Evolutionary conservation across 1,140 invertebrate species (phyloP).

Genomic region (Bombus huntii): DNA sequence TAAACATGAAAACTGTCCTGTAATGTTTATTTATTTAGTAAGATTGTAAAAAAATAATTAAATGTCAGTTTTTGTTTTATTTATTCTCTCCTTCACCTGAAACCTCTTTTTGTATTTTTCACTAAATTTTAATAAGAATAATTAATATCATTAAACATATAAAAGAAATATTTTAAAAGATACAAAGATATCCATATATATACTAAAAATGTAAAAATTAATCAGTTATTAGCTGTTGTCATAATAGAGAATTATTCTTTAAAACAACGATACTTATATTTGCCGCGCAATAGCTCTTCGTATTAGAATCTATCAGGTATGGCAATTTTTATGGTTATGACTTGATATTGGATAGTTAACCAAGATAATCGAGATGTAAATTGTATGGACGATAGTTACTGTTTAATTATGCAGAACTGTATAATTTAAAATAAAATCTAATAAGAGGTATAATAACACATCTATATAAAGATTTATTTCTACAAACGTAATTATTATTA

Average conservation of each 20-base stretch:
- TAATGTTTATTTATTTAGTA: not conserved
- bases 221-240: not conserved
- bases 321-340: not conserved
- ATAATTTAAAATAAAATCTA: too few species aligned
- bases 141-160: not conserved
- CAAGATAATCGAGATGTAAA: not conserved
- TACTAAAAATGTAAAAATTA: too few species aligned
- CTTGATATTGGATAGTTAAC: not conserved
- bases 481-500: too few species aligned
- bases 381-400: not conserved
- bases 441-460: too few species aligned
- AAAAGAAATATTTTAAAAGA: too few species aligned
- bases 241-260: not conserved
- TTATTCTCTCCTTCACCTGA: not conserved
- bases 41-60: slow-evolving; percentile 8
- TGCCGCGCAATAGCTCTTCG: not conserved
- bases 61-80: not conserved
- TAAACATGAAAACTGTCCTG: not conserved
- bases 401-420: not conserved
- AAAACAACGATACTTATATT: not conserved
- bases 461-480: too few species aligned
- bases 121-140: not conserved
- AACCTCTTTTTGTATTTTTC: not conserved
- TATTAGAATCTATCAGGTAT: too few species aligned
- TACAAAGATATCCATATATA: too few species aligned